phyloP scores from a whole-genome alignment of 2,797 vertebrate genomes.

The Cetoscarus ocellatus region DNA sequence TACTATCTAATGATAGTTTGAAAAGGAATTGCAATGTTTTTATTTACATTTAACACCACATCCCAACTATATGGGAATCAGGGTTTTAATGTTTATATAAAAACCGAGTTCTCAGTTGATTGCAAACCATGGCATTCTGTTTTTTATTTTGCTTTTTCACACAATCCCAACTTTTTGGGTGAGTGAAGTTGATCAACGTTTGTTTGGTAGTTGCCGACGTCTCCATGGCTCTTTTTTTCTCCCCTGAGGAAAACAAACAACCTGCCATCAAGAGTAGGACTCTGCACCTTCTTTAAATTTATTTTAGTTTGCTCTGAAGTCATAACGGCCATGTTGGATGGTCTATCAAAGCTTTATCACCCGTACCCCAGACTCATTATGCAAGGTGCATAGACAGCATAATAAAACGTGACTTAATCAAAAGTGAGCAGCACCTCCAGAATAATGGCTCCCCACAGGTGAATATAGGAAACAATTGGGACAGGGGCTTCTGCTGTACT shows the following conservation, averaged over 20 bases:
- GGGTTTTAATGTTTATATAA: no score
- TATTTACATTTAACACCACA: no score
- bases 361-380: slow-evolving; percentile 84
- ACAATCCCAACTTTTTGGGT: no score
- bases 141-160: no score
- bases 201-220: slow-evolving; percentile 35
- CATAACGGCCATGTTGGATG: slow-evolving; percentile 81
- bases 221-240: slow-evolving; percentile 3
- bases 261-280: slow-evolving; percentile 40
- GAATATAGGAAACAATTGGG: slow-evolving; percentile 81
- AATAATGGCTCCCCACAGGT: slow-evolving; percentile 83
- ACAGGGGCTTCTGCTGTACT: slow-evolving; percentile 69
- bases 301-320: slow-evolving; percentile 82
- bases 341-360: slow-evolving; percentile 89
- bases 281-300: slow-evolving; percentile 73
- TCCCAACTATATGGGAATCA: no score
- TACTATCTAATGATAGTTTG: no score
- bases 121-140: no score
- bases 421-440: slow-evolving; percentile 76
- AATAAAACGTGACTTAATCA: slow-evolving; percentile 89
- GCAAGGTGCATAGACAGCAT: slow-evolving; percentile 77
- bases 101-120: no score
- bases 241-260: slow-evolving; percentile 46
- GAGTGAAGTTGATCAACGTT: not conserved
- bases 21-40: no score